These are phyloP conservation scores for Peromyscus attwateri DNA, from an alignment of 2,797 vertebrate genomes.

Conservation along the genomic window DNA sequence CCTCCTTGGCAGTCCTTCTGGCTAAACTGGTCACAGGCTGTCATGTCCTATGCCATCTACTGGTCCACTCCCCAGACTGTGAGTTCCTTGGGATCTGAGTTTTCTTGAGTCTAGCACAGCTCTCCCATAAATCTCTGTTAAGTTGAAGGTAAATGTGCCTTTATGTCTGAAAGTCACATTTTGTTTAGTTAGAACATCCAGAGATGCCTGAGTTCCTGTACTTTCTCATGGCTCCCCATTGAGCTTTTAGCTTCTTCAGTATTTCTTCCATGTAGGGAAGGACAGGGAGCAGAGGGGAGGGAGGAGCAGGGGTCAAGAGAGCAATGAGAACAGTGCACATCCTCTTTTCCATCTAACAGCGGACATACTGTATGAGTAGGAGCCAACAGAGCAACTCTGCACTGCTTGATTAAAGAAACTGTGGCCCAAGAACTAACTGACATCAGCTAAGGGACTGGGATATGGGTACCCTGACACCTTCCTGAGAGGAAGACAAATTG, in stretches of 20 bases:
- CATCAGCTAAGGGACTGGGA: not conserved
- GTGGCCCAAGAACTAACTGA: not conserved
- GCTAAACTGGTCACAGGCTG: not conserved
- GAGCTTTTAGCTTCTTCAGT: not conserved
- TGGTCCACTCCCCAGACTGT: not conserved
- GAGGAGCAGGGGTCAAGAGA: not conserved
- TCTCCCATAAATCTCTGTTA: not conserved
- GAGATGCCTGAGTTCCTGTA: not conserved
- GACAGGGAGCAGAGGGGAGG: not conserved
- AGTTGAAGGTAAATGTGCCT: conserved; percentile 34
- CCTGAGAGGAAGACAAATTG: not conserved
- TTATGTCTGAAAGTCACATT: not conserved
- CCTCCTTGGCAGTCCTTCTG: not conserved
- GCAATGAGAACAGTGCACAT: not conserved
- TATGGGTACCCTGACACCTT: not conserved
- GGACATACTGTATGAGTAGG: not conserved
- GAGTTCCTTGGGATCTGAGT: not conserved
- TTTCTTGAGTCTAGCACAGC: not conserved
- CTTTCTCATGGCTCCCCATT: not conserved
- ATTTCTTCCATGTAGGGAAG: not conserved
- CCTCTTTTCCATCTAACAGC: not conserved
- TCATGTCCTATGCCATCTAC: not conserved
- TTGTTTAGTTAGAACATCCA: conserved; percentile 25
- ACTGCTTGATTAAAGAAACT: not conserved
- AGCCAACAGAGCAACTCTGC: not conserved